Evolutionary conservation across 2,113 vertebrate species (phyloP).

Genomic region (Hyla sarda): DNA sequence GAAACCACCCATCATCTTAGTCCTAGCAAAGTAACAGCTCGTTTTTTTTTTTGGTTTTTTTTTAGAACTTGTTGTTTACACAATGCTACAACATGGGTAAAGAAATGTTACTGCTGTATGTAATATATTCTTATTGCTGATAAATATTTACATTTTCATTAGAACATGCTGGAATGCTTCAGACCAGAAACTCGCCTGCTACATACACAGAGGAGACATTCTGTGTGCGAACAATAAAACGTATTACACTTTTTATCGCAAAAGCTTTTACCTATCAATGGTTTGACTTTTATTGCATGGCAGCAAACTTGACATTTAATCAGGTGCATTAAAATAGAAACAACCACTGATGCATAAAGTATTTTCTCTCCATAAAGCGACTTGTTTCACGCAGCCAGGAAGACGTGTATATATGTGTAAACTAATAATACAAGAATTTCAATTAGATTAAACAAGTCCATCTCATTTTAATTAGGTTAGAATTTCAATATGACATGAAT

Average conservation of each 20-base stretch:
- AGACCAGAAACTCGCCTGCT: background rate
- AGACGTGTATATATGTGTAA: background rate
- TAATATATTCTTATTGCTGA: background rate
- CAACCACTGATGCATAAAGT: conserved; percentile 17
- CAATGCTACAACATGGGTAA: background rate
- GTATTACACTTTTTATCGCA: background rate
- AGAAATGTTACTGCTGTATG: background rate
- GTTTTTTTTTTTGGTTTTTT: background rate
- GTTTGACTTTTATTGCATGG: background rate
- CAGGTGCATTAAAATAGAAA: background rate
- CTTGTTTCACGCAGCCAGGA: background rate
- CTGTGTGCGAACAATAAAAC: background rate
- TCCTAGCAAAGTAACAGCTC: background rate
- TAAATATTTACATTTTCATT: background rate
- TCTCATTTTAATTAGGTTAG: conserved; percentile 25
- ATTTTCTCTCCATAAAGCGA: background rate
- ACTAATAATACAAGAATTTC: conserved; percentile 32
- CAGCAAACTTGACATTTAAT: conserved; percentile 4
- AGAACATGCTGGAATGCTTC: background rate
- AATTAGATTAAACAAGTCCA: conserved; percentile 22
- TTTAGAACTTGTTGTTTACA: background rate
- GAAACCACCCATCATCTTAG: background rate
- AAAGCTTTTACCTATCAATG: background rate
- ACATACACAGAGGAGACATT: background rate
- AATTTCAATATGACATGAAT: conserved; percentile 16